phyloP scores from a whole-genome alignment of 2,888 invertebrate genomes.

The Colostygia pectinataria region DNA sequence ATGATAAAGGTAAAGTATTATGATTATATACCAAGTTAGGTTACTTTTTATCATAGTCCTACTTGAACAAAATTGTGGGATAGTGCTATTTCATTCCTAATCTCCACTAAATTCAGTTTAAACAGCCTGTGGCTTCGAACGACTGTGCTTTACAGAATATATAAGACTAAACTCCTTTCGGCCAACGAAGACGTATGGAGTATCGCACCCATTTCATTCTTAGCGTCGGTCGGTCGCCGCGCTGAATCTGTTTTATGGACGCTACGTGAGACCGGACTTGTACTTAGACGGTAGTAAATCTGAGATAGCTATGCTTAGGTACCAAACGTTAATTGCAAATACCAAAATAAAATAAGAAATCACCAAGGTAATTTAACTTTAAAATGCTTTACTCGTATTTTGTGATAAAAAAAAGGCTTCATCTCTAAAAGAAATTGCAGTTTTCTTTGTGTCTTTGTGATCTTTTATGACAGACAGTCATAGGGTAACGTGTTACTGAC shows the following conservation, averaged over 20 bases:
- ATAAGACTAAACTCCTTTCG: slow-evolving; percentile 22
- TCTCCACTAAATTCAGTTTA: slow-evolving; percentile 1
- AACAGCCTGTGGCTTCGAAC: slow-evolving; percentile 6
- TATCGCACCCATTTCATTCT: slow-evolving; percentile 45
- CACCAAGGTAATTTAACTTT: too few relatives aligned
- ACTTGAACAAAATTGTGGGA: too few relatives aligned
- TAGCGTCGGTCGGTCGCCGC: slow-evolving; percentile 28
- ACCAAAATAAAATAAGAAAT: slow-evolving; percentile 30
- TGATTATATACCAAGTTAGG: too few relatives aligned
- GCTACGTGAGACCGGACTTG: slow-evolving; percentile 61
- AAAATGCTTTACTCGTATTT: too few relatives aligned
- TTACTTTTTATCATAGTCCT: too few relatives aligned
- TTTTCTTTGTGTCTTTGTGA: too few relatives aligned
- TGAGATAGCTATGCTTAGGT: slow-evolving; percentile 29
- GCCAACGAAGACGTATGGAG: slow-evolving; percentile 39
- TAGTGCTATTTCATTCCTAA: not conserved
- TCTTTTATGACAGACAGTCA: too few relatives aligned
- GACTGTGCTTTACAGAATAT: slow-evolving; percentile 19
- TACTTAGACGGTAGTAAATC: slow-evolving; percentile 58
- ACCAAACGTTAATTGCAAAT: slow-evolving; percentile 21
- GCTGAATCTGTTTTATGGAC: slow-evolving; percentile 70
- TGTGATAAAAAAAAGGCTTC: too few relatives aligned
- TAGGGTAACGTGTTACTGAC: too few relatives aligned
- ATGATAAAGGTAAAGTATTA: too few relatives aligned
- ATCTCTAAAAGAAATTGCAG: too few relatives aligned